Evolutionary conservation across 2,113 vertebrate species (phyloP), one percentile per base, ranked within the genome.

Genomic region (Paedocypris sp.): DNA sequence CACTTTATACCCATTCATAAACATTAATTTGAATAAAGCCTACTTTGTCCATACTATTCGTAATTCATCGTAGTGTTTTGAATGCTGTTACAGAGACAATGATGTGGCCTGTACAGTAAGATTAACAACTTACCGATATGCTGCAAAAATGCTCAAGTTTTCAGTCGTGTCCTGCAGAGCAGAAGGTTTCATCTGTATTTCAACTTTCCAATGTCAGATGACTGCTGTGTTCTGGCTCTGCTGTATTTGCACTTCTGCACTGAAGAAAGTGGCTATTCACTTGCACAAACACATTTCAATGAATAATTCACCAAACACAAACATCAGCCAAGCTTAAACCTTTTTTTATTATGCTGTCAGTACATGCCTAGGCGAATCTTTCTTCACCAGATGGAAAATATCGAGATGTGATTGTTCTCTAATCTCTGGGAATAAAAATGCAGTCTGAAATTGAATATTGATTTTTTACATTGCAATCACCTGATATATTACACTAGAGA

Each of bases 401-500:
- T 58, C 16, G 16, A 43, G 38, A 43, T 58, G 42, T 58, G 38
- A 43, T 43, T 58, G 25, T 58, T 32, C 39, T 58, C 39, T 58
- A 58, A 58, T 58, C 52, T 39, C 15, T 5, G 36, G 12, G 52
- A 26, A 56, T 56, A 56, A 41, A 54, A 56, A 28, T 41, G 35
- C 51, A 12, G 35, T 54, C 23, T 54, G 35, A 18, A 54, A 54
- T 54, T 54, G 51, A 54, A 56, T 56, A 56, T 56, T 56, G 52
- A 56, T 56, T 23, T 56, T 56, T 56, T 41, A 56, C 52, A 56
- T 56, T 56, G 52, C 35, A 56, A 56, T 56, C 52, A 28, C 52
- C 52, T 22, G 12, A 7, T 43, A 43, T 43, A 58, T 43, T 58
- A 58, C 53, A 58, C 38, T 3, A 41, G 52, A 41, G 52, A 56